Evolutionary conservation across 2,113 vertebrate species (phyloP).

Genomic region (Ahaetulla prasina): DNA sequence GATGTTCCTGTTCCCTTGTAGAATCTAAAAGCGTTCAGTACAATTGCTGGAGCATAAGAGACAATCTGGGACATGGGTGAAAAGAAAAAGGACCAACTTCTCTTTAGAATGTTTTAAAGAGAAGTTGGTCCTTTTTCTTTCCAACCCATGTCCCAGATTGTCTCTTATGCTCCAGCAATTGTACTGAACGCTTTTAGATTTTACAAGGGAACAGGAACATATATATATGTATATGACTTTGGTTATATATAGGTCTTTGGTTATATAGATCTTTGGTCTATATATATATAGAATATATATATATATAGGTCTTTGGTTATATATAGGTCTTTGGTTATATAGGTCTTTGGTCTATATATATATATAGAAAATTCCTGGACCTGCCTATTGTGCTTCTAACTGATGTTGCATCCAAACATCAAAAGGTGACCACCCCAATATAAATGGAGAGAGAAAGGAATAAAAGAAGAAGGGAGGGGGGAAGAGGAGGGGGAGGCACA

Average conservation of each 20-base stretch:
- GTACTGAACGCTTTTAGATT: not conserved
- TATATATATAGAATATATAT: no score
- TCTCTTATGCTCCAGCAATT: not conserved
- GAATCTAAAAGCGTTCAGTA: not conserved
- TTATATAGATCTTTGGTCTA: no score
- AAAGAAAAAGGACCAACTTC: not conserved
- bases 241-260: no score
- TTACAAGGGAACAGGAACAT: no score
- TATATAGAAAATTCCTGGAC: not conserved
- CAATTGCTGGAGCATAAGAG: not conserved
- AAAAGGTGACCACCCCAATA: not conserved
- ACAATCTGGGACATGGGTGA: not conserved
- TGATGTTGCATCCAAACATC: not conserved
- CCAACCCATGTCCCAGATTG: not conserved
- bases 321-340: no score
- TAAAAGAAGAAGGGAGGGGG: not conserved
- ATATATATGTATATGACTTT: no score
- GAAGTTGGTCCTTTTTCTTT: no score
- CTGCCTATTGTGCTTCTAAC: not conserved
- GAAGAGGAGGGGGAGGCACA: not conserved
- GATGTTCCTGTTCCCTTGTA: not conserved
- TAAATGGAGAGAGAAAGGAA: not conserved
- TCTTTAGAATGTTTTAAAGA: not conserved
- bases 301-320: no score
- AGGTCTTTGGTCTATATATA: no score